Evolutionary conservation across 2,797 vertebrate species (phyloP), one percentile per base, ranked within the genome.

Genomic region (Kryptopterus vitreolus): DNA sequence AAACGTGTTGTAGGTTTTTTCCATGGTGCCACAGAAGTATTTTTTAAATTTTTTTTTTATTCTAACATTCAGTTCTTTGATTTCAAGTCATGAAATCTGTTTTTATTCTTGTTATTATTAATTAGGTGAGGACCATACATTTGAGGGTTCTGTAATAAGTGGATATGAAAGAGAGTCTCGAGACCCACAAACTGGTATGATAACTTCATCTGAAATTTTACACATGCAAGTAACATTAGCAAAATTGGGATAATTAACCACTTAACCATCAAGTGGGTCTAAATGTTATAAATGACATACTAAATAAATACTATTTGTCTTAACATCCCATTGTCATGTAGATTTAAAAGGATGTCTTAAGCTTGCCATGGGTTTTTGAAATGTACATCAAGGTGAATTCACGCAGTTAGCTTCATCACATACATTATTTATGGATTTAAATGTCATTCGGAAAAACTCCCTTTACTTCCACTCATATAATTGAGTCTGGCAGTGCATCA

Each of bases 101-200:
- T 48, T 18, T 31, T 43, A 7, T 55, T 58, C 33, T 13, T 63
- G 20, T 77, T 78, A 18, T 66, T 18, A 29, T 26, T 43, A 66
- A 18, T 50, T 58, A 95, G 94, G 92, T 87, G 91, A 92, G 73
- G 90, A 91, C 0, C 89, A 88, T 79, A 83, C 85, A 50, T 89
- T 87, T 43, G 92, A 92, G 83, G 91, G 89, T 31, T 93, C 92
- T 0, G 18, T 89, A 53, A 83, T 91, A 13, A 88, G 90, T 76
- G 85, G 50, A 83, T 88, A 90, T 76, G 86, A 82, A 78, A 85
- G 87, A 59, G 81, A 62, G 63, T 72, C 85, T 52, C 91, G 85
- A 48, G 83, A 88, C 22, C 89, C 86, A 59, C 88, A 84, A 0
- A 86, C 89, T 86, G 93, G 93, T 94, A 90, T 74, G 69, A 77